Evolutionary conservation across 2,888 invertebrate genomes (phyloP), one percentile per base, ranked within the genome.

Genomic region (Heterodera filipjevi): DNA sequence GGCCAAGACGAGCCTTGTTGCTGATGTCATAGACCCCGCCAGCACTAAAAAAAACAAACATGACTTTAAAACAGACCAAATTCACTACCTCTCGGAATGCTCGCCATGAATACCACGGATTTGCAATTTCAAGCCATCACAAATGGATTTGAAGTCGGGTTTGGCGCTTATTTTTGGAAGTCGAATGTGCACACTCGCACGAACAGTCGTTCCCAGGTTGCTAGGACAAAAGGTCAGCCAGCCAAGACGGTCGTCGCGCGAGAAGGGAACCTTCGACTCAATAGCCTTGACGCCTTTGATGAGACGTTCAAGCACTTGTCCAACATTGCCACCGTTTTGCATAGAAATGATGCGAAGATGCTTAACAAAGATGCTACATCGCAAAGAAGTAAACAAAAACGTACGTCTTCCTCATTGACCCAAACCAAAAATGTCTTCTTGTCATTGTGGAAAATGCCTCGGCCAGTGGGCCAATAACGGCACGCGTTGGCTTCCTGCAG

Each of bases 141-240:
- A 95, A 82, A 95, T 91, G 86, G 93, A 93, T 82, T 89, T 86
- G 86, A 89, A 89, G 82, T 89, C 87, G 30, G 44, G 66, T n/a
- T 93, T 93, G 80, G 87, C 87, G 27, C 87, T 86, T 82, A 86
- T 86, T 82, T 93, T 93, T 10, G 95, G 94, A 86, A 96, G 92
- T 86, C 93, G 93, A 30, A 95, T 91, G 93, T 97, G 98, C 90
- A 98, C 97, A 81, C 96, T 96, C 81, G 97, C 97, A 87, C 98
- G 94, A 87, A 98, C 94, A 81, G 95, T 94, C 74, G 94, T 94
- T 66, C 96, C 96, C 76, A 95, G 90, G 82, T 78, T 59, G 44
- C 33, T 32, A 19, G 19, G 30, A 35, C 70, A 70, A 27, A 53
- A 49, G 14, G 94, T 93, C 64, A 96, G 90, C 90, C 93, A 94